phyloP scores from a whole-genome alignment of 2,113 vertebrate genomes.

The Synchiropus splendidus region DNA sequence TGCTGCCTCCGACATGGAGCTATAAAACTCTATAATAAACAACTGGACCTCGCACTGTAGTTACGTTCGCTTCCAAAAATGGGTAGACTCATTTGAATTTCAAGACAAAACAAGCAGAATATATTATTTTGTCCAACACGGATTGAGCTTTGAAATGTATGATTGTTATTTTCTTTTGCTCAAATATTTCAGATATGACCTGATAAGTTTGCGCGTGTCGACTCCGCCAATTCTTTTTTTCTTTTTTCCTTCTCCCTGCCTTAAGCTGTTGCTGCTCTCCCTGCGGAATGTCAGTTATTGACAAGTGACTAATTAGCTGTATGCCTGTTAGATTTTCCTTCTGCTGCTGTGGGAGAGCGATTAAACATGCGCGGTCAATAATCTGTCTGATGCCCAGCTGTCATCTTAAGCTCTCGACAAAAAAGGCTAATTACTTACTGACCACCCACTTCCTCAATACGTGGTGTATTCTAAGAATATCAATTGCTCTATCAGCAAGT shows the following conservation, averaged over 20 bases:
- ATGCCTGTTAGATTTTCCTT: constrained; percentile 33
- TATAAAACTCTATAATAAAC: too few relatives aligned
- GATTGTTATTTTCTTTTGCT: too few relatives aligned
- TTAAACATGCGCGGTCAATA: constrained; percentile 46
- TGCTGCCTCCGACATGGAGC: too few relatives aligned
- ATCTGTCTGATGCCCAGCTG: constrained; percentile 17
- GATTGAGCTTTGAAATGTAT: too few relatives aligned
- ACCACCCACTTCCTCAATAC: neutral
- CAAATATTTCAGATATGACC: too few relatives aligned
- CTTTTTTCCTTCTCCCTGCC: constrained; percentile 1
- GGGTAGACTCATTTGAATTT: too few relatives aligned
- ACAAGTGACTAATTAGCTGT: constrained; percentile 47
- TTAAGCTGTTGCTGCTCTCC: constrained; percentile 13
- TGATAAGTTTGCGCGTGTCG: neutral
- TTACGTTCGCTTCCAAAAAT: too few relatives aligned
- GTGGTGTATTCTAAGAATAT: too few relatives aligned
- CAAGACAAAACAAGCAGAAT: too few relatives aligned
- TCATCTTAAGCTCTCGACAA: constrained; percentile 11
- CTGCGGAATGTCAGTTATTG: constrained; percentile 40
- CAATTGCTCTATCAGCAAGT: too few relatives aligned
- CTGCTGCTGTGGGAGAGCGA: constrained; percentile 23
- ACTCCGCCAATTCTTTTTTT: constrained; percentile 3
- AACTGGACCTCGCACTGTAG: too few relatives aligned
- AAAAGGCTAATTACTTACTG: neutral
- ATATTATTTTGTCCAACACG: too few relatives aligned